phyloP scores from a whole-genome alignment of 2,113 vertebrate species.

The Pseudois nayaur region DNA sequence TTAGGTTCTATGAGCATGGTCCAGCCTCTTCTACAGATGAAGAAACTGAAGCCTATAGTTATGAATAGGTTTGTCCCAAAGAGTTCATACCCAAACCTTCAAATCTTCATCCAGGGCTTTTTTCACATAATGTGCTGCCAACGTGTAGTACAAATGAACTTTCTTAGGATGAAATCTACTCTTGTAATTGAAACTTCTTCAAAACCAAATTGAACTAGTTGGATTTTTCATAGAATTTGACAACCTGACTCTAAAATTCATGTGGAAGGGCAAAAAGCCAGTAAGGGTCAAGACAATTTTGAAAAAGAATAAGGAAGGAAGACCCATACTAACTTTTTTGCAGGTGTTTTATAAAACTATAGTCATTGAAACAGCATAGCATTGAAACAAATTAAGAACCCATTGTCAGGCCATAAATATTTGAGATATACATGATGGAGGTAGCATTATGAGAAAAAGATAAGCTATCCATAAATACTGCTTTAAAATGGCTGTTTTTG shows the following conservation, averaged over 20 bases:
- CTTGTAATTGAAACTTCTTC: not conserved
- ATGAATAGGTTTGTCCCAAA: not conserved
- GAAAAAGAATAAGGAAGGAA: not conserved
- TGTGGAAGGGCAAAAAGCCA: not conserved
- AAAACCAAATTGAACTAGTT: not conserved
- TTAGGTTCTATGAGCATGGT: not conserved
- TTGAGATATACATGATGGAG: not conserved
- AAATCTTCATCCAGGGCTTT: not conserved
- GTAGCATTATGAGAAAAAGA: not conserved
- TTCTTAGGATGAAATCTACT: not conserved
- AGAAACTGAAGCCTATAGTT: not conserved
- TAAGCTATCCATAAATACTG: not conserved
- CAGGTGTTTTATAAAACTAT: not conserved
- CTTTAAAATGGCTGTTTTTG: not conserved
- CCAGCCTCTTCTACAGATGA: not conserved
- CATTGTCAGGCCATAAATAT: not conserved
- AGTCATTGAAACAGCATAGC: not conserved
- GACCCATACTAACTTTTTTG: not conserved
- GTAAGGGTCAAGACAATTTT: not conserved
- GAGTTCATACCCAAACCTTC: not conserved
- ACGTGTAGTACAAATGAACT: not conserved
- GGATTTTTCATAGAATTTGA: not conserved
- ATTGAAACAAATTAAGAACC: not conserved
- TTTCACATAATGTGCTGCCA: not conserved
- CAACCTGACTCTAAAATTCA: not conserved